Evolutionary conservation across 1,140 invertebrate genomes (phyloP), one percentile per base, ranked within the genome.

Genomic region (Procambarus virginalis): DNA sequence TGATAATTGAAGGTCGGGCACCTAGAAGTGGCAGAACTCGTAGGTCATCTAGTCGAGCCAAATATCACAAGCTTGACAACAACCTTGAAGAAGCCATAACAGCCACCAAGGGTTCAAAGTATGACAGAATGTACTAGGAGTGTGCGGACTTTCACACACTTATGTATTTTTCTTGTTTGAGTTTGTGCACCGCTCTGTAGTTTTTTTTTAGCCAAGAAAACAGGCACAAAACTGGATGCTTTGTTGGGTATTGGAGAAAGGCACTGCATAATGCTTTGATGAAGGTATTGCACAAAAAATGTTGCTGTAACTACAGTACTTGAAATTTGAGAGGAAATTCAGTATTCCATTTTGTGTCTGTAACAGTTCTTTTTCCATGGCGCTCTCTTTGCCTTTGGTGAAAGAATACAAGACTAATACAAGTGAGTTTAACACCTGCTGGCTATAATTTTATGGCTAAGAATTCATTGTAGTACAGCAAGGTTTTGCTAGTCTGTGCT

Each of bases 21-120:
- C 76, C 85, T n/a, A 93, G 94, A 91, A 73, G 46, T 12, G 34
- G 82, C 60, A 93, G 94, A 90, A 93, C 95, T 91, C 95, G 95
- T 73, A 95, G 95, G 92, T 95, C 95, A 8, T 94, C 95, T 17
- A 48, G 34, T 68, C 60, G 77, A 60, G 85, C 55, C 5, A 95
- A 94, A 92, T 96, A 96, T 92, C 94, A 95, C 85, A 95, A 95
- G 93, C 93, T 96, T 83, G 95, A 96, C 92, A 95, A n/a, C 92
- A 96, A 95, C 92, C 93, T 96, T 87, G 95, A 96, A 93, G 95
- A 96, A 93, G 95, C 95, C 9, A 90, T 90, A 48, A 90, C 77
- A 17, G 76, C 85, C 55, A 86, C 85, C 6, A 73, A 73, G 68
- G 68, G 68, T 73, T 22, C 68, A 34, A 73, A 73, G 68, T 73